phyloP scores from a whole-genome alignment of 2,113 vertebrate genomes.

The Dendropsophus ebraccatus region DNA sequence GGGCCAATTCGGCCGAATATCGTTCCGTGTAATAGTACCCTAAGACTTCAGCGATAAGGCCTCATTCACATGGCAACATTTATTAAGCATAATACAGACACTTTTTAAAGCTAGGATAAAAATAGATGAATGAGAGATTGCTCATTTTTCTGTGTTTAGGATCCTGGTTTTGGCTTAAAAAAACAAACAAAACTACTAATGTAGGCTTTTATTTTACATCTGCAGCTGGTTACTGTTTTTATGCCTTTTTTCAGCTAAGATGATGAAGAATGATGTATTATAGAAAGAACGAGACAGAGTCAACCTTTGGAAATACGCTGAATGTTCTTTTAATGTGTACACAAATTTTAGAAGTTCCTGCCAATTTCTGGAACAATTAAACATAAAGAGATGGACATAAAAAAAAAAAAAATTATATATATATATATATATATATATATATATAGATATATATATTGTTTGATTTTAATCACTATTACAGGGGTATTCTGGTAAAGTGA shows the following conservation, averaged over 20 bases:
- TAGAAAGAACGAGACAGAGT: background rate
- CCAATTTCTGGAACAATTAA: background rate
- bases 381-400: background rate
- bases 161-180: no score
- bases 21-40: no score
- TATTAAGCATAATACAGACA: no score
- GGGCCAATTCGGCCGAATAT: no score
- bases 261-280: background rate
- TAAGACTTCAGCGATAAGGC: no score
- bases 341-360: background rate
- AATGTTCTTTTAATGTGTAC: conserved; percentile 17
- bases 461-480: background rate
- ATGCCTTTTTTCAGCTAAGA: background rate
- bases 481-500: no score
- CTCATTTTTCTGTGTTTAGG: background rate
- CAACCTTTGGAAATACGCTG: conserved; percentile 4
- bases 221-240: background rate
- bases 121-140: no score
- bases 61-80: no score
- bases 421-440: no score
- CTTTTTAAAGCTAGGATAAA: no score
- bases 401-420: background rate
- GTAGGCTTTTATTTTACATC: background rate
- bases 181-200: no score
- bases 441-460: no score